phyloP scores from a whole-genome alignment of 2,113 vertebrate species.

The Sphaerodactylus townsendi region DNA sequence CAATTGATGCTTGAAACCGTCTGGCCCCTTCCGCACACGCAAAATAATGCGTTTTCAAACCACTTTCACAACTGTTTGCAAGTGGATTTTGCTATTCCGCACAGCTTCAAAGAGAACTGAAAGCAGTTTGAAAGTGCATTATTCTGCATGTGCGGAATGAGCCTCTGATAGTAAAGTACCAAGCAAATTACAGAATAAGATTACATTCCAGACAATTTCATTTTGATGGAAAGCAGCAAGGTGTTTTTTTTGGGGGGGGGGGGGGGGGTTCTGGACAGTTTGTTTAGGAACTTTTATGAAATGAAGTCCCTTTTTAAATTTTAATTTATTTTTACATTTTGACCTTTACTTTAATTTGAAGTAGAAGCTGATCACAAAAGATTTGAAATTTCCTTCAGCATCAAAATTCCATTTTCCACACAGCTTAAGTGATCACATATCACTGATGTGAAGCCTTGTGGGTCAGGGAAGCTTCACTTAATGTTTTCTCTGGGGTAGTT shows the following conservation, averaged over 20 bases:
- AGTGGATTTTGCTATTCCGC: too few relatives aligned
- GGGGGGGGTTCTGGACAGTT: not conserved
- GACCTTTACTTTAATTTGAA: not conserved
- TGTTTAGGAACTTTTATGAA: not conserved
- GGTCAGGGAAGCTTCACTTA: not conserved
- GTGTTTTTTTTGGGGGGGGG: too few relatives aligned
- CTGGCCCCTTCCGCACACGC: too few relatives aligned
- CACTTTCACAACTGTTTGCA: too few relatives aligned
- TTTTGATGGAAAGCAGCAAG: not conserved
- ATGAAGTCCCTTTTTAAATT: not conserved
- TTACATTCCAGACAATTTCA: not conserved
- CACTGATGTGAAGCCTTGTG: slow-evolving; percentile 1
- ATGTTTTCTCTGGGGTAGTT: not conserved
- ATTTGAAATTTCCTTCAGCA: not conserved
- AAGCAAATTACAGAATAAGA: not conserved
- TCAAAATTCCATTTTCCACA: not conserved
- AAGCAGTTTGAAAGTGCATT: too few relatives aligned
- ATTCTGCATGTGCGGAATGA: too few relatives aligned
- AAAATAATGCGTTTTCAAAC: too few relatives aligned
- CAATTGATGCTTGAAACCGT: not conserved
- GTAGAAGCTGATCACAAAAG: not conserved
- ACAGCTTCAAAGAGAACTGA: too few relatives aligned
- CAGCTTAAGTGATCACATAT: not conserved
- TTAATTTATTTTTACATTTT: not conserved
- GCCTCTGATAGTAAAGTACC: not conserved